Percentiles rank a stretch among this genome's conserved stretches.
These are phyloP conservation scores for Mixornis gularis DNA, from an alignment of 2,113 vertebrate genomes.

Conservation along the genomic window DNA sequence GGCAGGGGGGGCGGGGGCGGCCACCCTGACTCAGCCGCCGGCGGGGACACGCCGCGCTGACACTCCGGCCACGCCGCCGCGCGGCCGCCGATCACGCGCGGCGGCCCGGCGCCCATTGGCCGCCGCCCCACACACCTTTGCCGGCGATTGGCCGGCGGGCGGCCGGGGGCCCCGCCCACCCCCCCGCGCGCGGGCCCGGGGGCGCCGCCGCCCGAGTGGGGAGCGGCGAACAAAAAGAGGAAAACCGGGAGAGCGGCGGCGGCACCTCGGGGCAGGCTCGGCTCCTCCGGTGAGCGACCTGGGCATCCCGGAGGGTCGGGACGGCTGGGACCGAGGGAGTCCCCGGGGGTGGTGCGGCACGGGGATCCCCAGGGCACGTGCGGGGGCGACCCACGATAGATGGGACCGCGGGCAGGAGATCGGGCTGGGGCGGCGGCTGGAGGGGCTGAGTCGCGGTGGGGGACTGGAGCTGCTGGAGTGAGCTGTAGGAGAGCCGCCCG, in stretches of 20 bases:
- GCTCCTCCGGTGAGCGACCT: neutral
- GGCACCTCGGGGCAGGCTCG: neutral
- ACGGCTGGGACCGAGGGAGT: neutral
- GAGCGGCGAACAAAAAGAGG: slow-evolving; percentile 29
- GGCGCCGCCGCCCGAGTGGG: slow-evolving; percentile 1
- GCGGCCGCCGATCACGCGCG: too few species aligned
- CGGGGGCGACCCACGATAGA: neutral
- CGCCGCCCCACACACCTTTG: too few species aligned
- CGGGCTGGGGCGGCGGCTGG: neutral
- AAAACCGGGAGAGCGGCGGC: neutral
- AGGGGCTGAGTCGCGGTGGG: neutral
- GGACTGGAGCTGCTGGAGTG: neutral
- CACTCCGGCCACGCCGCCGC: too few species aligned
- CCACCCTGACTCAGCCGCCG: too few species aligned
- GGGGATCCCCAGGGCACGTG: neutral
- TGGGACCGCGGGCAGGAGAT: neutral
- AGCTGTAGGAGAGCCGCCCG: neutral
- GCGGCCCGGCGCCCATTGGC: too few species aligned
- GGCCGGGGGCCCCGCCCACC: too few species aligned
- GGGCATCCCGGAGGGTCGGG: neutral
- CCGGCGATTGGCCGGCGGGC: too few species aligned
- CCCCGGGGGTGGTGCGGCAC: too few species aligned
- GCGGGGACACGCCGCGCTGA: too few species aligned
- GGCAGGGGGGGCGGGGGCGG: too few species aligned
- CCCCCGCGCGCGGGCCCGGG: too few species aligned